A percentile compares a stretch with the other conserved stretches of the same genome.
phyloP scores from a whole-genome alignment of 2,888 invertebrate genomes.

The Helicoverpa assulta region DNA sequence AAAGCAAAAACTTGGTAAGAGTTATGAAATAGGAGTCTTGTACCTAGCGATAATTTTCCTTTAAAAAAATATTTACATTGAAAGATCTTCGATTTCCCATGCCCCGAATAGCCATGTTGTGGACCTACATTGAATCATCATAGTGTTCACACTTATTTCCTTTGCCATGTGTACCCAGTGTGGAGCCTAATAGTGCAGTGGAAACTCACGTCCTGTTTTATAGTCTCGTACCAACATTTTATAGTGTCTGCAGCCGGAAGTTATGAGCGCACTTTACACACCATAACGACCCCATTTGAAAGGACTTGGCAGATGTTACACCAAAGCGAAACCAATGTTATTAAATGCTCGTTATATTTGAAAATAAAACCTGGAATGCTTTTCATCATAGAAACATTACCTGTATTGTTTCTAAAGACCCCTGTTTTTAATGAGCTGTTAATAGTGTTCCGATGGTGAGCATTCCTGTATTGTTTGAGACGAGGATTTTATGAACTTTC shows the following conservation, averaged over 20 bases:
- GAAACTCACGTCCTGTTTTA: slow-evolving; percentile 38
- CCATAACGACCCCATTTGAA: slow-evolving; percentile 37
- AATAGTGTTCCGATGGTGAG: not conserved
- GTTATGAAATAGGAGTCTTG: no score
- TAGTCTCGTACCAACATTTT: slow-evolving; percentile 29
- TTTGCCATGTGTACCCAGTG: slow-evolving; percentile 6
- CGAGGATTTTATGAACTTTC: not conserved
- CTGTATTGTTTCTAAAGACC: slow-evolving; percentile 2
- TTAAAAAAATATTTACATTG: no score
- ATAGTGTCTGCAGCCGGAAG: slow-evolving; percentile 46
- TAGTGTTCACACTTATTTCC: not conserved
- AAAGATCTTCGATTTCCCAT: no score
- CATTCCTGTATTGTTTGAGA: not conserved
- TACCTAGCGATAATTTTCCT: no score
- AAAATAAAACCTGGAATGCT: slow-evolving; percentile 39
- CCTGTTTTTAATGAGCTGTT: not conserved
- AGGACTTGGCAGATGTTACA: slow-evolving; percentile 26
- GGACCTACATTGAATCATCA: no score
- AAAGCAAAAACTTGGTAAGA: no score
- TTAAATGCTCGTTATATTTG: slow-evolving; percentile 39
- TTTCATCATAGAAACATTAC: slow-evolving; percentile 29
- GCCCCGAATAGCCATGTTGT: no score
- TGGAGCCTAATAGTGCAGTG: slow-evolving; percentile 8
- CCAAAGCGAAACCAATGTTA: slow-evolving; percentile 36
- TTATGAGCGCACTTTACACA: slow-evolving; percentile 39